Percentiles rank a stretch among this genome's conserved stretches.
Evolutionary conservation across 2,888 invertebrate genomes (phyloP).

Genomic region (Hanleya hanleyi): DNA sequence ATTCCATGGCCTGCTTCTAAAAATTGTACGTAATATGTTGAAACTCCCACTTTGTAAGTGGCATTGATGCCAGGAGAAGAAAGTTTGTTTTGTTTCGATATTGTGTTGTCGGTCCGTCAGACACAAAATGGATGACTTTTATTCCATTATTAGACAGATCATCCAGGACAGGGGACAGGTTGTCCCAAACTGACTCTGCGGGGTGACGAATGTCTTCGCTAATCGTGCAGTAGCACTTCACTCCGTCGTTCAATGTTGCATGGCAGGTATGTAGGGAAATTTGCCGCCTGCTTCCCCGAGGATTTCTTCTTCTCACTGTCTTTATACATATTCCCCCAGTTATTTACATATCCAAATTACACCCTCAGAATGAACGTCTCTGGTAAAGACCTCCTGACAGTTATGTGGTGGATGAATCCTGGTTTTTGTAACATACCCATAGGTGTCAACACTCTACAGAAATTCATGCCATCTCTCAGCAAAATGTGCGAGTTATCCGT

Average conservation of each 20-base stretch:
- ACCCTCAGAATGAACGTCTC: too few species aligned
- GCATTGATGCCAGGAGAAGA: constrained; percentile 29
- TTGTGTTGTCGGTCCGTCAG: constrained; percentile 69
- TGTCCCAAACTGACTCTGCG: constrained; percentile 69
- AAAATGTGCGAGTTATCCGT: too few species aligned
- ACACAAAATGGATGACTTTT: constrained; percentile 44
- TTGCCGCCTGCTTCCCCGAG: constrained; percentile 42
- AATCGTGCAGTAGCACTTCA: constrained; percentile 49
- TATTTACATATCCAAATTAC: constrained; percentile 21
- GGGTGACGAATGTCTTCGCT: constrained; percentile 60
- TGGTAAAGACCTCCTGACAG: too few species aligned
- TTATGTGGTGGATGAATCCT: too few species aligned
- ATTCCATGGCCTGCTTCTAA: constrained; percentile 66
- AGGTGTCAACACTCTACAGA: too few species aligned
- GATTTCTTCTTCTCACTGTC: not conserved
- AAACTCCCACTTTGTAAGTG: constrained; percentile 42
- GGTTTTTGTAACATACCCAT: too few species aligned
- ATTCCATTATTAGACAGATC: constrained; percentile 17
- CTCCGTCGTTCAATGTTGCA: constrained; percentile 42
- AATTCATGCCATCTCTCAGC: too few species aligned
- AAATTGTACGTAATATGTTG: constrained; percentile 60
- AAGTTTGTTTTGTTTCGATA: constrained; percentile 71
- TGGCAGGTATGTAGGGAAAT: constrained; percentile 67
- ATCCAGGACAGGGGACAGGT: constrained; percentile 59
- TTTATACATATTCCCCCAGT: constrained; percentile 2